Conservation (phyloP, 2,888 invertebrate species). For the Drosophila paramelanica region DNA sequence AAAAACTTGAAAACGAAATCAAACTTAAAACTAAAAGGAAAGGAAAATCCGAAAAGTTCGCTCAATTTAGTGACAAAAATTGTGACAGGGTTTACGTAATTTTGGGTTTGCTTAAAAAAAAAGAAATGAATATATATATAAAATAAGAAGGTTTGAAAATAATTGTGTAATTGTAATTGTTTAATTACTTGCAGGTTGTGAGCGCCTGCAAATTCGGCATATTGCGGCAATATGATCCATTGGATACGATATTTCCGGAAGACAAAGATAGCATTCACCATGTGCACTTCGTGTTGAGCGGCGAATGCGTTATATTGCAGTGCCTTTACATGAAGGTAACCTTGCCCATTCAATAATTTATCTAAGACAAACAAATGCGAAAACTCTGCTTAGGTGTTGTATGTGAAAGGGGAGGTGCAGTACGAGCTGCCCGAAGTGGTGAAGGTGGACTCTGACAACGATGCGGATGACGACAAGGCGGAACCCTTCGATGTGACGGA, state of each 20-base stretch:
- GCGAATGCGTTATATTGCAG: slow-evolving; percentile 83
- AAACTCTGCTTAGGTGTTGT: background rate
- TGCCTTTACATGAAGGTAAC: slow-evolving; percentile 79
- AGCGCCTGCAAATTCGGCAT: slow-evolving; percentile 75
- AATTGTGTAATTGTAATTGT: no score
- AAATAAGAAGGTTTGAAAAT: no score
- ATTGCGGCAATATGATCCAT: slow-evolving; percentile 79
- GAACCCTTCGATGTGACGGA: slow-evolving; percentile 42
- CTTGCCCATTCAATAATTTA: no score
- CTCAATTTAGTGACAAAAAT: no score
- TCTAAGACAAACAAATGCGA: no score
- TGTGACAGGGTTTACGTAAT: no score
- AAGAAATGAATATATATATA: no score
- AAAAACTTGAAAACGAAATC: no score
- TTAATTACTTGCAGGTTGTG: slow-evolving; percentile 50
- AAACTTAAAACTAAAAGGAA: no score
- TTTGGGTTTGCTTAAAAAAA: no score
- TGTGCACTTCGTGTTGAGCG: slow-evolving; percentile 83
- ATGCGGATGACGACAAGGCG: slow-evolving; percentile 11
- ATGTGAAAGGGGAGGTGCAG: slow-evolving; percentile 8
- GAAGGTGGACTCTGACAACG: slow-evolving; percentile 4
- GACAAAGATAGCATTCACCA: slow-evolving; percentile 75
- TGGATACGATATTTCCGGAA: slow-evolving; percentile 81
- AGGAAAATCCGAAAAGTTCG: no score
- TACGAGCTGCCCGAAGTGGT: slow-evolving; percentile 20